Conservation (phyloP, 2,888 invertebrate species). For the Leptodirus hochenwartii region DNA sequence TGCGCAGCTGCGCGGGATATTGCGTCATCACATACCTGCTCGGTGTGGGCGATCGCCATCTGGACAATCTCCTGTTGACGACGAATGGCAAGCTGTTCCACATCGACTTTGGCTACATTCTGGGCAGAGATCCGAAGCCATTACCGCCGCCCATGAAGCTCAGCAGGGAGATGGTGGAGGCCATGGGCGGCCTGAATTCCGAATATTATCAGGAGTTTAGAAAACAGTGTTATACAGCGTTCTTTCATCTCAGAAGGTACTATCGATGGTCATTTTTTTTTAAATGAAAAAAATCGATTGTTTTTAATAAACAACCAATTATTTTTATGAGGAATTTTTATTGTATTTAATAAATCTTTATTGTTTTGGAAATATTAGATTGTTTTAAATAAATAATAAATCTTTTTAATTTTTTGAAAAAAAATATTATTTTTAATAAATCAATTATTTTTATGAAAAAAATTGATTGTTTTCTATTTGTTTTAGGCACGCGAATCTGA, state of each 20-base stretch:
- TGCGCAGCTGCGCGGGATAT: conserved; percentile 91
- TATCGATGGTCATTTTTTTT: not conserved
- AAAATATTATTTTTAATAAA: conserved; percentile 1
- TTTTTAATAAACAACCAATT: too few relatives aligned
- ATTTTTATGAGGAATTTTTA: too few relatives aligned
- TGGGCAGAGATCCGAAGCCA: conserved; percentile 96
- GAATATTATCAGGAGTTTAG: conserved; percentile 90
- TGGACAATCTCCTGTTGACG: conserved; percentile 91
- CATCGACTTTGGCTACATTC: conserved; percentile 95
- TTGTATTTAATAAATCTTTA: too few relatives aligned
- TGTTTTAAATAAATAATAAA: not conserved
- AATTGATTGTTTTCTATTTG: conserved; percentile 1
- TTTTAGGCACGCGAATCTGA: conserved; percentile 79
- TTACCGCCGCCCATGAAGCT: conserved; percentile 98
- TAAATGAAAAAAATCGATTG: not conserved
- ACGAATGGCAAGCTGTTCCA: conserved; percentile 83
- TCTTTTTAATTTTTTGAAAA: not conserved
- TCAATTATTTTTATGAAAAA: conserved; percentile 4
- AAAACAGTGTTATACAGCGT: conserved; percentile 90
- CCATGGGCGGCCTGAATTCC: conserved; percentile 80
- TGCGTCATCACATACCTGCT: conserved; percentile 95
- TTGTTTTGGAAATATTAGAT: not conserved
- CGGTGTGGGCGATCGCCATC: conserved; percentile 93
- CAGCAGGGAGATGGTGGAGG: conserved; percentile 98
- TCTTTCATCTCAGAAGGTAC: conserved; percentile 75